Conservation (phyloP, 2,797 vertebrate genomes). For the Myripristis murdjan region DNA sequence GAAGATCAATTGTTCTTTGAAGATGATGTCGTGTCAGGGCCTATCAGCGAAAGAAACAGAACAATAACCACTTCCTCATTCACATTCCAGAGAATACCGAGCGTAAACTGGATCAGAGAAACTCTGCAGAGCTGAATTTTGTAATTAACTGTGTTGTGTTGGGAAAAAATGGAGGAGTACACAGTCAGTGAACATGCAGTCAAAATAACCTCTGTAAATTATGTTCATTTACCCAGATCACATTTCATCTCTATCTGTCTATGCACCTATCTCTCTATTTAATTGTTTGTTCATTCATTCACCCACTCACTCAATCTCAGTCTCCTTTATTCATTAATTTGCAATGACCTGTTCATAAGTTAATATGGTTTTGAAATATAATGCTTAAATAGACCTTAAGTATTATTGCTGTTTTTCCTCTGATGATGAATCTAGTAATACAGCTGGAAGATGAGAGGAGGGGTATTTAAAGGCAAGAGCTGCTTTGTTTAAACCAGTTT, state of each 20-base stretch:
- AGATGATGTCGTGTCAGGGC: constrained; percentile 47
- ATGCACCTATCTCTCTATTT: no score
- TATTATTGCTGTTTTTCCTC: constrained; percentile 14
- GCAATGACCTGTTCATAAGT: background rate
- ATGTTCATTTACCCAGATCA: background rate
- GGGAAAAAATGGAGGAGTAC: background rate
- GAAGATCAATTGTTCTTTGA: constrained; percentile 56
- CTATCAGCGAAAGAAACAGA: constrained; percentile 7
- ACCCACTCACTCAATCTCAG: background rate
- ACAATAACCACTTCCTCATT: constrained; percentile 14
- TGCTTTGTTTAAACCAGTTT: constrained; percentile 37
- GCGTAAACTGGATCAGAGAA: background rate
- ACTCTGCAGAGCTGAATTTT: background rate
- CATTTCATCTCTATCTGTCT: no score
- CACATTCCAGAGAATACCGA: background rate
- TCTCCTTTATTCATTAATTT: background rate
- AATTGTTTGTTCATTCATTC: background rate
- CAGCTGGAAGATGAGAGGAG: constrained; percentile 20
- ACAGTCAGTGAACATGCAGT: background rate
- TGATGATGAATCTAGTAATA: constrained; percentile 6
- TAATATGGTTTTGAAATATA: constrained; percentile 9
- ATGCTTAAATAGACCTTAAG: constrained; percentile 3
- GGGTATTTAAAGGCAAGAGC: constrained; percentile 11
- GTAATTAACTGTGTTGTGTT: constrained; percentile 1
- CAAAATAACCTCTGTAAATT: background rate